phyloP scores from a whole-genome alignment of 1,140 invertebrate species.

The Bombus confusus region DNA sequence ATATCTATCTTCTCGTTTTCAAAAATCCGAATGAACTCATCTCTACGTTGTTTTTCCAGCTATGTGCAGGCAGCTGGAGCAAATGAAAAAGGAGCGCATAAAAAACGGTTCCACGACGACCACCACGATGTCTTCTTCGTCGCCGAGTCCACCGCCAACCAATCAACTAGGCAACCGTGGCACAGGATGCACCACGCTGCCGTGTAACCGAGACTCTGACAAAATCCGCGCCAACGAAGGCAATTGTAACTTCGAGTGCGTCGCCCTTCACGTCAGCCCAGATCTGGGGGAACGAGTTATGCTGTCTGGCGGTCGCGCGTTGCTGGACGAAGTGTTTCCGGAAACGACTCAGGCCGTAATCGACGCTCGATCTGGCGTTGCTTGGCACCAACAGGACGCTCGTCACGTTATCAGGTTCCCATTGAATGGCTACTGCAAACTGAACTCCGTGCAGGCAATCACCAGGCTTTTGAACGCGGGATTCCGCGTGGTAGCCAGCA shows the following conservation, averaged over 20 bases:
- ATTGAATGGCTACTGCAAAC: conserved; percentile 95
- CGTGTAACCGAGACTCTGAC: conserved; percentile 68
- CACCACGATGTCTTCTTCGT: conserved; percentile 64
- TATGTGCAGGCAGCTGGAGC: conserved; percentile 90
- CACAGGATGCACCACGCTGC: conserved; percentile 50
- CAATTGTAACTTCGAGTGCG: conserved; percentile 88
- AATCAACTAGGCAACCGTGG: conserved; percentile 61
- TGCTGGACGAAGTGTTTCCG: conserved; percentile 93
- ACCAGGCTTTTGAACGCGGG: conserved; percentile 92
- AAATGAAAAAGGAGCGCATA: conserved; percentile 88
- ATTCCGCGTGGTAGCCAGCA: conserved; percentile 92
- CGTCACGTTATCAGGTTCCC: conserved; percentile 95
- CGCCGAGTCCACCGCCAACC: conserved; percentile 71
- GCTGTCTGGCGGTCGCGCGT: conserved; percentile 90
- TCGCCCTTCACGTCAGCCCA: conserved; percentile 93
- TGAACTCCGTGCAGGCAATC: conserved; percentile 95
- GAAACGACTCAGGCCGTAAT: conserved; percentile 93
- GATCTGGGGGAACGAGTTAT: conserved; percentile 94
- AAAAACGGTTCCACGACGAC: conserved; percentile 82
- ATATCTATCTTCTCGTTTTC: not conserved
- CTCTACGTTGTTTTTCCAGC: conserved; percentile 80
- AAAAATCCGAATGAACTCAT: not conserved
- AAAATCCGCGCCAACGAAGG: conserved; percentile 62
- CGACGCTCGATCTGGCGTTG: conserved; percentile 90
- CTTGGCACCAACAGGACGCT: conserved; percentile 93